phyloP scores from a whole-genome alignment of 1,140 invertebrate species.

The Lutraria rhynchaena region DNA sequence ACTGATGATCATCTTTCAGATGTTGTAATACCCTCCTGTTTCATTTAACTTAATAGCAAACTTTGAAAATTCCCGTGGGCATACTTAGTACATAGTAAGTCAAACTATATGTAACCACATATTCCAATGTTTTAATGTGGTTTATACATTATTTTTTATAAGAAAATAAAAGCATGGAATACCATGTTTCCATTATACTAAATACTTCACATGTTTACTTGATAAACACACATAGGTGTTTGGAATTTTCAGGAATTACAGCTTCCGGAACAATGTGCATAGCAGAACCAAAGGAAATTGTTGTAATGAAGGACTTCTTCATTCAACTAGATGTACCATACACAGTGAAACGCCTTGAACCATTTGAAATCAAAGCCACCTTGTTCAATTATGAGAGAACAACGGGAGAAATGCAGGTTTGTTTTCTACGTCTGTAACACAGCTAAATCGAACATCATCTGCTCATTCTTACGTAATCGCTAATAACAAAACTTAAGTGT shows the following conservation, averaged over 20 bases:
- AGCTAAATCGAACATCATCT: not conserved
- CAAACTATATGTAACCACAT: no score
- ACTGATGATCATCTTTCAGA: no score
- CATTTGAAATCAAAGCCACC: slow-evolving; percentile 79
- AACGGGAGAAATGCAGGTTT: not conserved
- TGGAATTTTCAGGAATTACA: slow-evolving; percentile 66
- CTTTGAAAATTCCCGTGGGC: no score
- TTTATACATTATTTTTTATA: no score
- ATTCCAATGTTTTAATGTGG: no score
- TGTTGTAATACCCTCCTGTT: no score
- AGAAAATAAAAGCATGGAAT: no score
- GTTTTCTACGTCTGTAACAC: not conserved
- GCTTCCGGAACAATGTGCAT: slow-evolving; percentile 79
- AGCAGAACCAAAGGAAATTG: slow-evolving; percentile 72
- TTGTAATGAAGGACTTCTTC: slow-evolving; percentile 77
- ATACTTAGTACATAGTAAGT: no score
- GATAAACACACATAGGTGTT: not conserved
- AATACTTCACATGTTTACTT: not conserved
- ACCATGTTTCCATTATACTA: no score
- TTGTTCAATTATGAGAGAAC: slow-evolving; percentile 80
- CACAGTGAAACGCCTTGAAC: slow-evolving; percentile 78
- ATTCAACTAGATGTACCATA: slow-evolving; percentile 80
- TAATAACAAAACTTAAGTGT: not conserved
- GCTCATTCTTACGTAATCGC: not conserved
- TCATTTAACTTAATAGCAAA: no score